Evolutionary conservation across 2,888 invertebrate genomes (phyloP), one percentile per base, ranked within the genome.

Genomic region (Sericinus montela): DNA sequence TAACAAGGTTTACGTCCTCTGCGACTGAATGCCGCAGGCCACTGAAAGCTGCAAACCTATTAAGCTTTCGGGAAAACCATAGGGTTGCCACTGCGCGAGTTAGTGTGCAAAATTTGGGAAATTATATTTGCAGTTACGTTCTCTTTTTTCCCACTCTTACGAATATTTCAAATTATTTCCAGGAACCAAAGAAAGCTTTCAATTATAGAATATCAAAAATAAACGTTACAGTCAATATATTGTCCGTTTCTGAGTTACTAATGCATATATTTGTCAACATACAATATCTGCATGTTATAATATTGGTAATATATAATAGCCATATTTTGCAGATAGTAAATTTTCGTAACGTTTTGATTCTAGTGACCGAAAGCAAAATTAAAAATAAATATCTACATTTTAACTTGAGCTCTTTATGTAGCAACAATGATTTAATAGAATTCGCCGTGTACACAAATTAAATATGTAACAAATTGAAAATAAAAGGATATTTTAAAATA

Each of bases 11-110:
- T 10, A 39, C 49, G 39, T 44, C 39, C 39, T 3, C 16, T 19
- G 39, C 39, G 49, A 9, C 23, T 39, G 34, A 44, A 39, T 43
- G 49, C 44, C 49, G 49, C 49, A 49, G 44, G 44, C 44, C n/a
- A 49, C 49, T 49, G 44, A 44, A 49, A 44, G 38, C 49, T 49
- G 49, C 49, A 43, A 44, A 40, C 44, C 38, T 30, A 43, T 43
- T 32, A 43, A 34, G 38, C 43, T 49, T 49, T 49, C 32, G 49
- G 44, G 49, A 49, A 39, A 39, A 35, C n/a, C n/a, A 6, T 14
- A 25, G 34, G 7, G 49, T 49, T 49, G 35, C 49, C 44, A 44
- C 4, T 9, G 13, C n/a, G 6, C 3, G 14, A 44, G 3, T 16
- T 19, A 10, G 13, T n/a, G 15, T 39, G 0, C 11, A 11, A 28